Evolutionary conservation across 1,140 invertebrate species (phyloP), one percentile per base, ranked within the genome.

Genomic region (Solenopsis invicta): DNA sequence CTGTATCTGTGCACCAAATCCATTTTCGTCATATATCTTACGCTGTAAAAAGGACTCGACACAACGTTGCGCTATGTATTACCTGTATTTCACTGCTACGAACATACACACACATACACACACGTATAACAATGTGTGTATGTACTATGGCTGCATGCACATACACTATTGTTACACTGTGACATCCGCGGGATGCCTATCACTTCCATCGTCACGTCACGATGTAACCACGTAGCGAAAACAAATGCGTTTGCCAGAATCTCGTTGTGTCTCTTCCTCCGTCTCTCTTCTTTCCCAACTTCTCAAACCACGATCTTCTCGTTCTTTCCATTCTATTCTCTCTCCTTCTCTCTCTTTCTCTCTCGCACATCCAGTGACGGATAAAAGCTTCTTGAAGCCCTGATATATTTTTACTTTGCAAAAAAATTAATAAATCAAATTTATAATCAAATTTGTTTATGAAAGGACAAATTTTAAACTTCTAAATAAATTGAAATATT

Each of bases 151-250:
- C 3, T 24, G 48, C 52, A 5, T 59, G 18, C 18, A 72, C 56
- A 13, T 50, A 84, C 54, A 75, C 80, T 16, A 13, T 74, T 84
- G 69, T 82, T 84, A 75, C 56, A 50, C 80, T 4, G 54, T 74
- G 41, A 75, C 80, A 75, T 50, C 41, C 80, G n/a, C 52, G 56
- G 69, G 72, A 75, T 50, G 80, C 69, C 80, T 84, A 84, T 84
- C 80, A 84, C 80, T 84, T 74, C 69, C 80, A 84, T 84, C 80
- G 54, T 74, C 80, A 84, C 69, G 80, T 84, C 80, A 84, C 69
- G 71, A 62, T 75, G 80, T 84, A 84, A 75, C 80, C 80, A 21
- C 80, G 24, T 75, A 84, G 54, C 56, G 80, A 84, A 82, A 84
- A 84, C 80, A 84, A 84, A 84, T 74, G 69, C 80, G 80, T 84